phyloP scores from a whole-genome alignment of 2,797 vertebrate species.

The Aulostomus chinensis region DNA sequence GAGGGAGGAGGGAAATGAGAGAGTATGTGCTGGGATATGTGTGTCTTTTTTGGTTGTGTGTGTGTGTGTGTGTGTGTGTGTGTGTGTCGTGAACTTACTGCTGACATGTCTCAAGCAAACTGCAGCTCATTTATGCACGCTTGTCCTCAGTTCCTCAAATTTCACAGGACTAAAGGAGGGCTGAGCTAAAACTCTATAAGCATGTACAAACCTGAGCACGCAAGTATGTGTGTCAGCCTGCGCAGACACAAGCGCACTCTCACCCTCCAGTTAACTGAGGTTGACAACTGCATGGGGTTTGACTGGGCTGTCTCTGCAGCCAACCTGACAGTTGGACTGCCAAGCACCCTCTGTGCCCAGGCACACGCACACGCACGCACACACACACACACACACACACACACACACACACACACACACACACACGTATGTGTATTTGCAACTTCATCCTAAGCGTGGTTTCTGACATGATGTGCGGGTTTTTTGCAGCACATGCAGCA shows the following conservation, averaged over 20 bases:
- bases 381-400: constrained; percentile 12
- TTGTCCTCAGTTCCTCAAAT: constrained; percentile 15
- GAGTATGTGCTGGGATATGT: constrained; percentile 16
- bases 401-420: constrained; percentile 6
- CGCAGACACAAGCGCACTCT: constrained; percentile 33
- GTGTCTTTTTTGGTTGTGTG: too few species aligned
- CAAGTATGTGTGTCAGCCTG: constrained; percentile 43
- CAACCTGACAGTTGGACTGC: constrained; percentile 69
- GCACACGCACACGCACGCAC: constrained; percentile 11
- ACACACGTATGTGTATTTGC: constrained; percentile 6
- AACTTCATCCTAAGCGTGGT: constrained; percentile 22
- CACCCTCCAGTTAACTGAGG: constrained; percentile 57
- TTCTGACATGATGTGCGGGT: constrained; percentile 40
- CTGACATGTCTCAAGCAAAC: constrained; percentile 14
- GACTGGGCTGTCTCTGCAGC: constrained; percentile 65
- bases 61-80: not conserved
- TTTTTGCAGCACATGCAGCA: constrained; percentile 45
- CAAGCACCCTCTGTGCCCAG: constrained; percentile 25
- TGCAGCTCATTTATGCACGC: constrained; percentile 17
- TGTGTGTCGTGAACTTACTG: too few species aligned
- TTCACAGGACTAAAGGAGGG: constrained; percentile 13
- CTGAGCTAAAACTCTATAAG: constrained; percentile 12
- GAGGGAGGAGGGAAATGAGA: constrained; percentile 9
- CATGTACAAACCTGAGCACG: constrained; percentile 43
- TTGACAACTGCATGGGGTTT: constrained; percentile 75